Base-by-base conservation (phyloP, 2,888 invertebrate species). In the Rhopalosiphum nymphaeae region DNA sequence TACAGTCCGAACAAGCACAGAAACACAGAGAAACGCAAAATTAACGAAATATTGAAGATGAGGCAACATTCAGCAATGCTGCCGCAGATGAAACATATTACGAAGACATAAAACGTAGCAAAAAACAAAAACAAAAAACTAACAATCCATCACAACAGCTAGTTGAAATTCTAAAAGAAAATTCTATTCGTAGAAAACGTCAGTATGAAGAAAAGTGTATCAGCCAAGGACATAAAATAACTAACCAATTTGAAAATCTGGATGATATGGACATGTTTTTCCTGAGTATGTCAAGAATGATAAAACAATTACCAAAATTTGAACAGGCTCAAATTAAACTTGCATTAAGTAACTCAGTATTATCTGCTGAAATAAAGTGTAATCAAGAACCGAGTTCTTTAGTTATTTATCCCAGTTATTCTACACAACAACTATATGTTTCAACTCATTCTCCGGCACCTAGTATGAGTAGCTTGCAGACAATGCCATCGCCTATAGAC, bases 181-280 rank as follows among this genome's bases (percentile, higher is more conserved):
- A 89, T 89, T 57, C 44, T 56, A 89, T 44, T 57, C 57, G 26
- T 57, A 89, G 57, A 61, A 89, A 89, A 89, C 57, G 89, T 89
- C 57, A 57, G 57, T 89, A 89, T 61, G 89, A 89, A 57, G 57
- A 61, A 89, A 89, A 57, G 57, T 89, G 89, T 56, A 56, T 89
- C 57, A 36, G 89, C 57, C 57, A 89, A 61, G 91, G 36, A 78
- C 36, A 53, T 56, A 67, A n/a, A 49, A 88, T 29, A 89, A 89
- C 46, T 61, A 86, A 92, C 57, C 86, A 4, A 89, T 86, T 78
- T 29, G 86, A 87, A 92, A 53, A 89, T 89, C 42, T 93, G 42
- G 94, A 94, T 78, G 94, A 95, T 49, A 94, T 90, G 9, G 95
- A 95, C 67, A 91, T 95, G 94, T 95, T 95, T 89, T 95, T 94